Evolutionary conservation across 2,797 vertebrate genomes (phyloP).

Genomic region (Trachops cirrhosus): DNA sequence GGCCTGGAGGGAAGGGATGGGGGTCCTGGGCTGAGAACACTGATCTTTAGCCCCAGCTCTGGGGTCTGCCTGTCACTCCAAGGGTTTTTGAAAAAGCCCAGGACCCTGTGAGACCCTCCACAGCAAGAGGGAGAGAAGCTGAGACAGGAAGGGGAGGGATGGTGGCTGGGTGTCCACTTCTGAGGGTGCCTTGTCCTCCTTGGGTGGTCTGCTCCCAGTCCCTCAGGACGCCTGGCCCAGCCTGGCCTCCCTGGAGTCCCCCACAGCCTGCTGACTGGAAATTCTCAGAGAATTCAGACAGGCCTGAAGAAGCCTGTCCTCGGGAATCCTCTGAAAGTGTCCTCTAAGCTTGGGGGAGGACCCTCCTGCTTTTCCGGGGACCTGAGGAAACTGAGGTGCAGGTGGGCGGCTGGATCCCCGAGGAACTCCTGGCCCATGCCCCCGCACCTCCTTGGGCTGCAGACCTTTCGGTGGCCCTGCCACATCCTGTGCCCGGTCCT

Average conservation of each 20-base stretch:
- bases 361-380: not conserved
- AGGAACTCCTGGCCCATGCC: not conserved
- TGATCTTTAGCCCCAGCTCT: not conserved
- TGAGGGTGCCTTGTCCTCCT: not conserved
- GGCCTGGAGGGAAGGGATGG: not conserved
- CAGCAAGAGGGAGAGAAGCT: not conserved
- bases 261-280: not conserved
- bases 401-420: not conserved
- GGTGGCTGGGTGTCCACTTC: not conserved
- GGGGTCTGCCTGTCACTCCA: not conserved
- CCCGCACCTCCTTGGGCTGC: not conserved
- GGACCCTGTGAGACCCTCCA: not conserved
- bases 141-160: not conserved
- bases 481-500: slow-evolving; percentile 62
- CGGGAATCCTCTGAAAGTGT: rapidly evolving
- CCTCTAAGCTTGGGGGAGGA: not conserved
- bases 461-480: not conserved
- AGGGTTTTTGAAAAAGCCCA: not conserved
- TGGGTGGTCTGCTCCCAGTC: not conserved
- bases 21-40: not conserved
- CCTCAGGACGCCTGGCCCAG: not conserved
- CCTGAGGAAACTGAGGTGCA: not conserved
- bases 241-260: not conserved
- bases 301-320: not conserved
- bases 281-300: not conserved